phyloP scores from a whole-genome alignment of 1,140 invertebrate genomes.

The Drosophila pseudoananassae region DNA sequence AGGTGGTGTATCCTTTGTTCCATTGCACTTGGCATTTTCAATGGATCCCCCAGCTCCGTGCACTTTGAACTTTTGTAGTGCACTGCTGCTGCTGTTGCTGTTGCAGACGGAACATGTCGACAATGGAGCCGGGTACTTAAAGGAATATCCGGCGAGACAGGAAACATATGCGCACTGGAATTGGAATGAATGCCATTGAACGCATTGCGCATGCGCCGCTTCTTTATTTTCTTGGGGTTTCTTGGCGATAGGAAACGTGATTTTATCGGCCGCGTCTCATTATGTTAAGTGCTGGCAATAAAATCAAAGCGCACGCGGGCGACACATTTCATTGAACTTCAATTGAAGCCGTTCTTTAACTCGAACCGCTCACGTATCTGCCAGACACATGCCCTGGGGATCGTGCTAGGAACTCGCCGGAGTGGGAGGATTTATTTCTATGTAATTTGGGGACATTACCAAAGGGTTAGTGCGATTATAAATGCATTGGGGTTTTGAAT shows the following conservation, averaged over 20 bases:
- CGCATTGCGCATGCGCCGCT: conserved; percentile 49
- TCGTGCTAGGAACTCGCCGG: conserved; percentile 48
- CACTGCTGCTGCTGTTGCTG: conserved; percentile 36
- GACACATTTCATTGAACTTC: conserved; percentile 74
- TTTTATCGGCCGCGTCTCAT: conserved; percentile 71
- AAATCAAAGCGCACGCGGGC: conserved; percentile 70
- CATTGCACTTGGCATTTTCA: conserved; percentile 61
- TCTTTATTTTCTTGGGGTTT: conserved; percentile 16
- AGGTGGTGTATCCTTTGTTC: conserved; percentile 76
- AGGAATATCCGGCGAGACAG: conserved; percentile 78
- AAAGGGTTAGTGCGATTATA: conserved; percentile 32
- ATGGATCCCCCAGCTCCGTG: conserved; percentile 40
- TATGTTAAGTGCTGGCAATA: conserved; percentile 81
- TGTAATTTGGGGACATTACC: conserved; percentile 56
- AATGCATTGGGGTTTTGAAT: conserved; percentile 44
- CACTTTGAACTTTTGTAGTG: conserved; percentile 77
- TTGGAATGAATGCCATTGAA: conserved; percentile 2
- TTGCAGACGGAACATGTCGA: conserved; percentile 43
- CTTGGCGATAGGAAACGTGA: conserved; percentile 67
- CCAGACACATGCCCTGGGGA: conserved; percentile 33
- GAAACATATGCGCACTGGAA: conserved; percentile 65
- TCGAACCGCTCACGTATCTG: conserved; percentile 44
- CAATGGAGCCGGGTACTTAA: conserved; percentile 64
- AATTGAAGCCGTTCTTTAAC: conserved; percentile 67
- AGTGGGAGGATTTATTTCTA: conserved; percentile 46